Conservation (phyloP, 1,140 invertebrate species). For the Orchestia grillus region DNA sequence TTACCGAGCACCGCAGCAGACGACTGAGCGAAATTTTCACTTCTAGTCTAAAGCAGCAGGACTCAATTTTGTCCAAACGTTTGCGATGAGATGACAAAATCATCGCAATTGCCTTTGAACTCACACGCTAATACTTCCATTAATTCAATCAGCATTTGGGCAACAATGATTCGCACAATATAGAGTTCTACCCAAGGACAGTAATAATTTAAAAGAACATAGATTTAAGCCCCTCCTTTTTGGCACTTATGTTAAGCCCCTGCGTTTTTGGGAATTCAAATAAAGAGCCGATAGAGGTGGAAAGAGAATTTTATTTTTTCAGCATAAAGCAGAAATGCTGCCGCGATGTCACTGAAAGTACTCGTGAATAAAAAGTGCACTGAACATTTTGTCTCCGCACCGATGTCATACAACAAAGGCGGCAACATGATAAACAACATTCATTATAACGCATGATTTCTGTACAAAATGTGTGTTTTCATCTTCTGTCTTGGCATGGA, state of each 20-base stretch:
- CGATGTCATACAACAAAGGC: not conserved
- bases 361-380: not conserved
- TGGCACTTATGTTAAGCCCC: too few relatives aligned
- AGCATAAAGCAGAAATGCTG: not conserved
- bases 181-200: not conserved
- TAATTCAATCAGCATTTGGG: not conserved
- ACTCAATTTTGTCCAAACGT: not conserved
- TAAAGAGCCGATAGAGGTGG: not conserved
- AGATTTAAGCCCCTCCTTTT: not conserved
- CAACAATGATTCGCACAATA: not conserved
- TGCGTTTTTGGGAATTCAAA: not conserved
- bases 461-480: not conserved
- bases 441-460: not conserved
- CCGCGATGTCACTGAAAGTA: not conserved
- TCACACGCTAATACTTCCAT: not conserved
- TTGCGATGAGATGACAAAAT: not conserved
- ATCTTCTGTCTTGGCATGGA: not conserved
- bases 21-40: not conserved
- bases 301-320: not conserved
- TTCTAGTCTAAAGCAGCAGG: not conserved
- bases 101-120: not conserved
- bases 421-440: not conserved
- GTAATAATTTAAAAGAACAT: not conserved
- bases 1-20: not conserved
- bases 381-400: not conserved